phyloP scores from a whole-genome alignment of 35 echinoderm and acorn worm genomes.

The Diadema setosum region DNA sequence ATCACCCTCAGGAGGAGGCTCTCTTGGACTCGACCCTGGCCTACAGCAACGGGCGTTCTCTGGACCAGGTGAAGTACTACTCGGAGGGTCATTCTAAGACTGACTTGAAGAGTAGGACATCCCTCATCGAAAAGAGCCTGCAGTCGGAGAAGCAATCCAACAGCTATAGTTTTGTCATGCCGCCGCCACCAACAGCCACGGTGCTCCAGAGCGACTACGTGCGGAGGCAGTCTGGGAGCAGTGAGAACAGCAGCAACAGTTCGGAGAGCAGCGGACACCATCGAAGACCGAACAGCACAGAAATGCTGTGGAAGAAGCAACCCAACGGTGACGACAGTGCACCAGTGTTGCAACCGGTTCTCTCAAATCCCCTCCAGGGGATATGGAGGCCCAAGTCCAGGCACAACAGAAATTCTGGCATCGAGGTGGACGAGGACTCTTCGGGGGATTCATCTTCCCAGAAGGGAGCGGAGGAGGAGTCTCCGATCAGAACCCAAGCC shows the following conservation, averaged over 20 bases:
- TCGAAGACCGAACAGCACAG: constrained; percentile 52
- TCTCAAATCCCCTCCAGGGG: constrained; percentile 74
- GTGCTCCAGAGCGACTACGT: background rate
- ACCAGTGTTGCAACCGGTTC: constrained; percentile 63
- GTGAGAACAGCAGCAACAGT: constrained; percentile 51
- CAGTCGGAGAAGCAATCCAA: background rate
- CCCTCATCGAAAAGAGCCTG: background rate
- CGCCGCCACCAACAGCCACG: background rate
- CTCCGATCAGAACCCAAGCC: constrained; percentile 58
- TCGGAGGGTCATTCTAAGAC: background rate
- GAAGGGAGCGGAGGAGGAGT: constrained; percentile 19
- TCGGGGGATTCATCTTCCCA: background rate
- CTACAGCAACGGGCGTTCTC: background rate
- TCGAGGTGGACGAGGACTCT: background rate
- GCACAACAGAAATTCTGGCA: constrained; percentile 21
- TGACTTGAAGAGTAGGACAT: background rate
- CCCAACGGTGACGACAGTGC: constrained; percentile 41
- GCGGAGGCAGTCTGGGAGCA: constrained; percentile 19
- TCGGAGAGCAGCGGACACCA: constrained; percentile 21
- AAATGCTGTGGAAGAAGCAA: constrained; percentile 55
- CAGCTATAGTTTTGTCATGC: constrained; percentile 9
- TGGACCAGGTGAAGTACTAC: background rate
- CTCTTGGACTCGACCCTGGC: background rate
- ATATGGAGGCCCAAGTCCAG: constrained; percentile 86
- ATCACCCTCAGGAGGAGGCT: background rate